Evolutionary conservation across 2,113 vertebrate species (phyloP).

Genomic region (Bubo blakistoni): DNA sequence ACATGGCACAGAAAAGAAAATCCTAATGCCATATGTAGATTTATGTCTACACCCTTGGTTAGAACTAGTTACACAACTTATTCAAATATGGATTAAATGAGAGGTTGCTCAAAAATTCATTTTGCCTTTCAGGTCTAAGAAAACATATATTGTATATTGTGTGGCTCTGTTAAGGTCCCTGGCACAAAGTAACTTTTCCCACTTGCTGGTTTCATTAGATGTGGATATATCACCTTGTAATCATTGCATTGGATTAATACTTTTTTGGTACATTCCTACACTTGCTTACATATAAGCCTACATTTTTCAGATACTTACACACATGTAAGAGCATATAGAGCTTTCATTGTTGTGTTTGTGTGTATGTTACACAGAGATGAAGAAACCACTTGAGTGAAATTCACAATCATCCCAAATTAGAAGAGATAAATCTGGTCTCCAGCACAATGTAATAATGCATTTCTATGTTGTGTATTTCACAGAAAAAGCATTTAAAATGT

Average conservation of each 20-base stretch:
- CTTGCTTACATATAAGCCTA: not conserved
- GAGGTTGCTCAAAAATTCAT: not conserved
- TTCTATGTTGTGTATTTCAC: not conserved
- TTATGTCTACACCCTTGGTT: not conserved
- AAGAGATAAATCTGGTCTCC: not conserved
- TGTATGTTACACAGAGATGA: not conserved
- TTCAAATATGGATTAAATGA: not conserved
- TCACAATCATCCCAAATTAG: not conserved
- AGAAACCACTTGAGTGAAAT: not conserved
- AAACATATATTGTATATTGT: not conserved
- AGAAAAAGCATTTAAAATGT: not conserved
- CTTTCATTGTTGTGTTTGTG: not conserved
- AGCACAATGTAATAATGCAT: not conserved
- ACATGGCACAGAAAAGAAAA: not conserved
- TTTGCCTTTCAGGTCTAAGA: not conserved
- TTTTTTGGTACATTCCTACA: not conserved
- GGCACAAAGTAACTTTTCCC: not conserved
- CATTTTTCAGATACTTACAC: not conserved
- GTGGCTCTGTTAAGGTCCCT: not conserved
- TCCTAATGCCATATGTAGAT: not conserved
- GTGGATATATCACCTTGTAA: not conserved
- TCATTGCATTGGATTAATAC: not conserved
- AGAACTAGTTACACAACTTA: not conserved
- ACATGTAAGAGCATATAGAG: not conserved
- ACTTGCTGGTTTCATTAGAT: not conserved